Evolutionary conservation across 1,140 invertebrate genomes (phyloP), one percentile per base, ranked within the genome.

Genomic region (Aphaenogaster rudis): DNA sequence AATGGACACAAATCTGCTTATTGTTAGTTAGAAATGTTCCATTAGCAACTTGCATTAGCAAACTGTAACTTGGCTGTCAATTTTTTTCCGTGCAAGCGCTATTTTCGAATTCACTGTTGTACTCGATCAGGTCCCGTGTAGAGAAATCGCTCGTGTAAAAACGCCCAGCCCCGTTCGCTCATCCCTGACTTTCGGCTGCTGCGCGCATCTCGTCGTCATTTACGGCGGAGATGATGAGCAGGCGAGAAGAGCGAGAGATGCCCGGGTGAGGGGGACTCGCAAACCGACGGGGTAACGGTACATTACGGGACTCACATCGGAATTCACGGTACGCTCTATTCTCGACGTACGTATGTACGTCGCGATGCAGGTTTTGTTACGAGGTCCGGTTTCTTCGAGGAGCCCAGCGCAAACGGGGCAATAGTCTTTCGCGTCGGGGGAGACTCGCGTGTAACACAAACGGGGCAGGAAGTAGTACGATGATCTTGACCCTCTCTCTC

Each of bases 261-360:
- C 93, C 91, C 91, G 92, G 91, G 87, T 89, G 92, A 92, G 93
- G 92, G 92, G 66, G 91, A 93, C 92, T 91, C 92, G 93, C 91
- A 93, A 93, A 94, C 88, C 90, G 89, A 87, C 17, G 61, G 71
- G 4, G 8, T 95, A 95, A 95, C 94, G 94, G 94, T 95, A 95
- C 91, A 91, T 92, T 91, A 93, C 91, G 92, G 78, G 48, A 69
- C 45, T 69, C 92, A 94, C 93, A 91, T 95, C 88, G 94, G 94
- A 95, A 95, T 95, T 94, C 93, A 89, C 88, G 87, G 90, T 91
- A 92, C 92, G 92, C 92, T 94, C 91, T 92, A 95, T 95, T 94
- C 92, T 28, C 67, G 52, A 74, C 54, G 36, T 71, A 81, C 45
- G 91, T 87, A 86, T 54, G 79, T 87, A 80, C 78, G 90, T 92